These are phyloP conservation scores for Sceloporus undulatus DNA, from an alignment of 2,113 vertebrate species.

Conservation along the genomic window DNA sequence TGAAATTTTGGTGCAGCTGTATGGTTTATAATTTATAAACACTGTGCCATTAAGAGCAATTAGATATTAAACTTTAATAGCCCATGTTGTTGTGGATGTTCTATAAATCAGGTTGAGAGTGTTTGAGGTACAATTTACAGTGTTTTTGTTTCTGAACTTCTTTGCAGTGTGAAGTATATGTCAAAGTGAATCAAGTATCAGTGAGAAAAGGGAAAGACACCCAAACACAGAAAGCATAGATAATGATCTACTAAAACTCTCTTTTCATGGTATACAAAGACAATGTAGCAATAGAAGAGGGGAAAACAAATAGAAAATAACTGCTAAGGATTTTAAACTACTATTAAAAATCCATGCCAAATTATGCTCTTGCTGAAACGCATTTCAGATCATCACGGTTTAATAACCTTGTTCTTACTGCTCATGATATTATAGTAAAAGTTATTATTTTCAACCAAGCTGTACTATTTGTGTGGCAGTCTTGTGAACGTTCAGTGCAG, in stretches of 20 bases:
- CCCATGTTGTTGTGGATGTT: slow-evolving; percentile 40
- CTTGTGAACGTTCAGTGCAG: background rate
- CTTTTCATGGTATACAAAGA: background rate
- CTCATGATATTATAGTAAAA: background rate
- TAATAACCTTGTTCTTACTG: background rate
- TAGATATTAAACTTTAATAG: slow-evolving; percentile 44
- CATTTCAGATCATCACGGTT: background rate
- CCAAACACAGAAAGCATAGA: background rate
- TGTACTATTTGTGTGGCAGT: background rate
- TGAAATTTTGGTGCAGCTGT: slow-evolving; percentile 44
- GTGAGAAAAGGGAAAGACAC: background rate
- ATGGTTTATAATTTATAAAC: slow-evolving; percentile 56
- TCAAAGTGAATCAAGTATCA: slow-evolving; percentile 17
- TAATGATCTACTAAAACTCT: background rate
- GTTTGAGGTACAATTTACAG: slow-evolving; percentile 10
- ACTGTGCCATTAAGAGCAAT: slow-evolving; percentile 51
- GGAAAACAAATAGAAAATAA: slow-evolving; percentile 7
- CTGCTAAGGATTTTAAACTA: background rate
- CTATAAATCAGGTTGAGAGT: slow-evolving; percentile 32
- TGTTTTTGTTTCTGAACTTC: slow-evolving; percentile 3
- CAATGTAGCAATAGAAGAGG: background rate
- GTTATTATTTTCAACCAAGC: background rate
- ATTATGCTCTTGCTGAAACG: background rate
- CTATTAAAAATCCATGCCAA: background rate
- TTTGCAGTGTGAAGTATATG: slow-evolving; percentile 1